Evolutionary conservation across 2,888 invertebrate species (phyloP).

Genomic region (Ophion slaviceki): DNA sequence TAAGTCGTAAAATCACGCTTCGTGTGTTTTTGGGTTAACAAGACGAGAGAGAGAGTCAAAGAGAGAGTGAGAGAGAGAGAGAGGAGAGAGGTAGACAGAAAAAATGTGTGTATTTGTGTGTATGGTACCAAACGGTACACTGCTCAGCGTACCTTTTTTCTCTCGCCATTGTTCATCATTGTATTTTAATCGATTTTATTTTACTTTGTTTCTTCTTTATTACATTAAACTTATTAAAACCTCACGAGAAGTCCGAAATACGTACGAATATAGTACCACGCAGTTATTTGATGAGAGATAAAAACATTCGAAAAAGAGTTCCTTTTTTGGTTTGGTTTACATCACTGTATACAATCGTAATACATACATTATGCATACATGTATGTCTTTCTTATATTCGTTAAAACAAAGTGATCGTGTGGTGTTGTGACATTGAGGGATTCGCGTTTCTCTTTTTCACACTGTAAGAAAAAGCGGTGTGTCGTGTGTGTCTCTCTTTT

Average conservation of each 20-base stretch:
- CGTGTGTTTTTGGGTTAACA: constrained; percentile 48
- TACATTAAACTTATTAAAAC: constrained; percentile 53
- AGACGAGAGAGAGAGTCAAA: constrained; percentile 42
- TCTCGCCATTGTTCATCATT: constrained; percentile 32
- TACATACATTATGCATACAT: constrained; percentile 67
- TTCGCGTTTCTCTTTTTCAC: constrained; percentile 56
- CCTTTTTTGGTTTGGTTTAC: constrained; percentile 47
- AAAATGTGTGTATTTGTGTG: constrained; percentile 29
- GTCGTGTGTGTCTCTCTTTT: neutral
- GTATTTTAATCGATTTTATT: constrained; percentile 14
- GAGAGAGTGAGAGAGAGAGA: constrained; percentile 18
- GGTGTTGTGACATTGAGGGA: constrained; percentile 61
- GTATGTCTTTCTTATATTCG: constrained; percentile 58
- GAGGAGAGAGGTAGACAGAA: constrained; percentile 14
- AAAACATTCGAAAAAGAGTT: constrained; percentile 66
- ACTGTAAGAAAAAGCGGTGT: constrained; percentile 61
- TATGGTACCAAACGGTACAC: constrained; percentile 39
- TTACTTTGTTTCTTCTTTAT: constrained; percentile 14
- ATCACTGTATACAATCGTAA: constrained; percentile 69
- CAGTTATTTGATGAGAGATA: constrained; percentile 66
- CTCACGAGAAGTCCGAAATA: constrained; percentile 65
- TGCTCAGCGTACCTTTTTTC: constrained; percentile 16
- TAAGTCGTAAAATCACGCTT: constrained; percentile 63
- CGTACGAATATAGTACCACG: constrained; percentile 66
- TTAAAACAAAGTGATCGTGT: constrained; percentile 54